Evolutionary conservation across 2,797 vertebrate genomes (phyloP).

Genomic region (Streptopelia turtur): DNA sequence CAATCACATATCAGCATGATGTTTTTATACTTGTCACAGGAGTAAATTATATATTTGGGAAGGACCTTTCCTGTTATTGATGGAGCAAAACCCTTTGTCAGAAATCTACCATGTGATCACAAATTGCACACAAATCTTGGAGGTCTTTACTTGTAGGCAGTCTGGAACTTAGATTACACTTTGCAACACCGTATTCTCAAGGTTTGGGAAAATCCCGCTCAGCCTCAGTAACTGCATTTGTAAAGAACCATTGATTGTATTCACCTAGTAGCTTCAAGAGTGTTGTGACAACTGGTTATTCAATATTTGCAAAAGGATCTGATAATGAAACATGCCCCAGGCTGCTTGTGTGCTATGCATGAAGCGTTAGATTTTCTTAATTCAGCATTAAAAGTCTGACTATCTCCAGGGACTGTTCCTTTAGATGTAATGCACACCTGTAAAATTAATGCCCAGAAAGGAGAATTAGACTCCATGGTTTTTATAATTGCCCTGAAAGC

Average conservation of each 20-base stretch:
- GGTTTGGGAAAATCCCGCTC: background rate
- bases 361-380: conserved; percentile 6
- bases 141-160: background rate
- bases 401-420: background rate
- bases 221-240: background rate
- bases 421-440: background rate
- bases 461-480: background rate
- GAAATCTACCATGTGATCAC: background rate
- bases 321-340: background rate
- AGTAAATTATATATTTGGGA: background rate
- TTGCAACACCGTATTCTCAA: background rate
- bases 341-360: background rate
- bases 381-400: background rate
- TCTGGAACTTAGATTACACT: background rate
- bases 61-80: background rate
- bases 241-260: background rate
- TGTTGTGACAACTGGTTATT: background rate
- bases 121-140: background rate
- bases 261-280: background rate
- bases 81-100: background rate
- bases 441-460: background rate
- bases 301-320: background rate
- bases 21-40: background rate
- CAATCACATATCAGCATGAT: background rate
- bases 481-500: background rate